Percentiles rank a stretch among this genome's conserved stretches.
phyloP scores from a whole-genome alignment of 2,888 invertebrate genomes.

The Pinctada fucata region DNA sequence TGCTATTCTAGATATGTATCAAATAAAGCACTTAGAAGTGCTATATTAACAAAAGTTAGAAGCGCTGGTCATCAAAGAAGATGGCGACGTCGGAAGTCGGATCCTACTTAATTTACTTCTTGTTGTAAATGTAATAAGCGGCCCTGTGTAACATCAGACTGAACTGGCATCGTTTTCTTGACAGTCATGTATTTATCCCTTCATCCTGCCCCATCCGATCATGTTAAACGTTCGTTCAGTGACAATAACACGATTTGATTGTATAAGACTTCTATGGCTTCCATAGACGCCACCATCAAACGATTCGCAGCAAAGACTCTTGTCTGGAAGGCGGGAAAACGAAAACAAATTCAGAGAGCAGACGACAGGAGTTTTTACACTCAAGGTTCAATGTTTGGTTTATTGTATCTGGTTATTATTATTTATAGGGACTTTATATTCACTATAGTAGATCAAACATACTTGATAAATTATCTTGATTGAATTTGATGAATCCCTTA shows the following conservation, averaged over 20 bases:
- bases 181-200: conserved; percentile 30
- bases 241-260: conserved; percentile 34
- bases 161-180: conserved; percentile 13
- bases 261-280: conserved; percentile 31
- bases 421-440: neutral
- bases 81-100: conserved; percentile 8
- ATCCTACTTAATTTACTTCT: conserved; percentile 27
- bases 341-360: conserved; percentile 26
- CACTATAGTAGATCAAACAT: neutral
- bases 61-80: conserved; percentile 25
- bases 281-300: conserved; percentile 29
- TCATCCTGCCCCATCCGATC: conserved; percentile 31
- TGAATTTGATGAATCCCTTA: conserved; percentile 1
- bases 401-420: conserved; percentile 22
- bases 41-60: conserved; percentile 21
- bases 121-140: conserved; percentile 25
- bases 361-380: conserved; percentile 25
- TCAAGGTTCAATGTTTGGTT: conserved; percentile 27
- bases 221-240: conserved; percentile 21
- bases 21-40: conserved; percentile 14
- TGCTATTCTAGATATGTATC: conserved; percentile 6
- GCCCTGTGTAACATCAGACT: conserved; percentile 20
- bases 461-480: conserved; percentile 1
- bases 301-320: conserved; percentile 11
- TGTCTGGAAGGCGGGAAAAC: conserved; percentile 35